Percentiles rank a stretch among this genome's conserved stretches.
phyloP scores from a whole-genome alignment of 2,888 invertebrate genomes.

The Nomada goodeniana region DNA sequence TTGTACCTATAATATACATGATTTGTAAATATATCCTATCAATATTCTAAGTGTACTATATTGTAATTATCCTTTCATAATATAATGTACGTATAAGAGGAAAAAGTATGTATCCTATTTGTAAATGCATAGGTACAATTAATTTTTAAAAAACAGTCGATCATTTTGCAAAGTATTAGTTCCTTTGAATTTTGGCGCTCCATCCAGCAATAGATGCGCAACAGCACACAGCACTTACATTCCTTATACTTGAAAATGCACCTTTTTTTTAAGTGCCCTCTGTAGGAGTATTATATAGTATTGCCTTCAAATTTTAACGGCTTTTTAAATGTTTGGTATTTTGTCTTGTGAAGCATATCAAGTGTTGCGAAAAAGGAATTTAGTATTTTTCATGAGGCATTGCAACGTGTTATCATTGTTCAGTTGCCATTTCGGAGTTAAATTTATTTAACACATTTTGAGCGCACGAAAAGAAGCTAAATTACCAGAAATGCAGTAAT shows the following conservation, averaged over 20 bases:
- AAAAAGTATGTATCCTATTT: background rate
- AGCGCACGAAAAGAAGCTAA: background rate
- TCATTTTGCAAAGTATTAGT: no score
- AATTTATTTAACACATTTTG: constrained; percentile 4
- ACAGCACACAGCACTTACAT: background rate
- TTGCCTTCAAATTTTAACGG: constrained; percentile 61
- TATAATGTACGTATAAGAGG: constrained; percentile 1
- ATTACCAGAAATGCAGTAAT: constrained; percentile 1
- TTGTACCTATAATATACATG: background rate
- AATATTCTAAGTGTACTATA: background rate
- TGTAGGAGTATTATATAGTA: constrained; percentile 5
- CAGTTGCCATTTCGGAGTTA: background rate
- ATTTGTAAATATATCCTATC: background rate
- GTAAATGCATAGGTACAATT: no score
- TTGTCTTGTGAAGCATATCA: constrained; percentile 25
- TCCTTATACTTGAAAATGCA: constrained; percentile 21
- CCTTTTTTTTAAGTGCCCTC: constrained; percentile 36
- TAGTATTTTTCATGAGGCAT: constrained; percentile 8
- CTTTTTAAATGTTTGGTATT: constrained; percentile 46
- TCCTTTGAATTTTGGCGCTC: no score
- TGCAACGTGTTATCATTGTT: background rate
- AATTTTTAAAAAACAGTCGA: no score
- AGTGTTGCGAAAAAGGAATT: constrained; percentile 4
- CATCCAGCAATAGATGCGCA: no score
- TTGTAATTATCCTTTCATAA: constrained; percentile 4